Conservation (phyloP, 2,888 invertebrate genomes). For the Agrotis clavis region DNA sequence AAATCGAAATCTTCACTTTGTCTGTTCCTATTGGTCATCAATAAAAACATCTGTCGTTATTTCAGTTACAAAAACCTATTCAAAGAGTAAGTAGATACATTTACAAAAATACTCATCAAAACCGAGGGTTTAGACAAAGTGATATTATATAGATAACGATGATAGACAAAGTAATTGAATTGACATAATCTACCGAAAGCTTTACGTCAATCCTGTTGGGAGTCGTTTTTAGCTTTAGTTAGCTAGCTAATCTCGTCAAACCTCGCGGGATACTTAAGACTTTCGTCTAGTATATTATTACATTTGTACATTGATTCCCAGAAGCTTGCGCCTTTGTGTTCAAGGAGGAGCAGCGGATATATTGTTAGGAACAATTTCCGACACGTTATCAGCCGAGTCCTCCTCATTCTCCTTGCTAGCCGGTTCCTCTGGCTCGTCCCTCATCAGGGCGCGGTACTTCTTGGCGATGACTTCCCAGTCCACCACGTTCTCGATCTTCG, state of each 20-base stretch:
- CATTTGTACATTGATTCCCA: conserved; percentile 58
- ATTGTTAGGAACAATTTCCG: conserved; percentile 86
- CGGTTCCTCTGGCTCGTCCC: conserved; percentile 86
- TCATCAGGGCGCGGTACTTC: conserved; percentile 95
- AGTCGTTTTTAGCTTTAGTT: not conserved
- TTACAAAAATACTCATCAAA: conserved; percentile 43
- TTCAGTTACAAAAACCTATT: conserved; percentile 41
- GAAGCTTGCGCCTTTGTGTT: conserved; percentile 52
- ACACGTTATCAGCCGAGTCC: conserved; percentile 84
- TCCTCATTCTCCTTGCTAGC: conserved; percentile 82
- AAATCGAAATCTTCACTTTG: conserved; percentile 5
- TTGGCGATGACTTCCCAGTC: conserved; percentile 98
- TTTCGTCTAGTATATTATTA: conserved; percentile 41
- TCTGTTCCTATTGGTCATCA: conserved; percentile 11
- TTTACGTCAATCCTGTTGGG: not conserved
- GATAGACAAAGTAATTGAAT: not conserved
- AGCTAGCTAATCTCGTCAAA: not conserved
- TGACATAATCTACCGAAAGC: not conserved
- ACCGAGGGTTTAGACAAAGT: conserved; percentile 2
- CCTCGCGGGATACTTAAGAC: conserved; percentile 2
- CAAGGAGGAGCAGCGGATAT: conserved; percentile 84
- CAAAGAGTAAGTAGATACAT: conserved; percentile 36
- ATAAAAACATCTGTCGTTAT: not conserved
- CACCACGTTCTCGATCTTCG: conserved; percentile 96
- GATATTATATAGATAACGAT: not conserved